Evolutionary conservation across 2,797 vertebrate species (phyloP).

Genomic region (Ptychadena robeensis): DNA sequence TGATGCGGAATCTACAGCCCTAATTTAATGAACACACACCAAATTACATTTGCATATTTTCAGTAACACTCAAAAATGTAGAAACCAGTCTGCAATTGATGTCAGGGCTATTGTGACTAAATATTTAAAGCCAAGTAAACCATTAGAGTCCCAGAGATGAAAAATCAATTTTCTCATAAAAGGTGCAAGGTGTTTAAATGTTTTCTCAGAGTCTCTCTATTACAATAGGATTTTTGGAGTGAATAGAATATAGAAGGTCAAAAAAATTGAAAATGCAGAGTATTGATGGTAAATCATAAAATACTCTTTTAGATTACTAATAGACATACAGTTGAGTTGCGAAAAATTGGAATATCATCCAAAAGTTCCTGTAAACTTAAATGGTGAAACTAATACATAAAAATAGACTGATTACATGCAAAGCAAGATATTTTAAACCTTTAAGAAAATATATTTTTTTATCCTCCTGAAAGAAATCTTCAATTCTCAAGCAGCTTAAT

Average conservation of each 20-base stretch:
- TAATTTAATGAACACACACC: slow-evolving; percentile 43
- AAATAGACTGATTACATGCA: too few relatives aligned
- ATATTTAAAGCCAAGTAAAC: slow-evolving; percentile 46
- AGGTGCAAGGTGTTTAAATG: slow-evolving; percentile 48
- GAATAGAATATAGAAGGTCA: slow-evolving; percentile 17
- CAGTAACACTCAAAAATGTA: slow-evolving; percentile 25
- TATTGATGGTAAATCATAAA: slow-evolving; percentile 29
- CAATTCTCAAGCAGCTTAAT: too few relatives aligned
- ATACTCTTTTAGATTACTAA: background rate
- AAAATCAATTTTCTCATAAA: slow-evolving; percentile 53
- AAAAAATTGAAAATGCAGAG: slow-evolving; percentile 32
- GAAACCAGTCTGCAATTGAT: slow-evolving; percentile 28
- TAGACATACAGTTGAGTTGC: too few relatives aligned
- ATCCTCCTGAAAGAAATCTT: too few relatives aligned
- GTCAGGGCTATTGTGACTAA: slow-evolving; percentile 15
- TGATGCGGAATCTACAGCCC: slow-evolving; percentile 23
- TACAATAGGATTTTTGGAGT: slow-evolving; percentile 32
- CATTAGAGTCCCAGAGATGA: slow-evolving; percentile 36
- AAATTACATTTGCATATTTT: slow-evolving; percentile 51
- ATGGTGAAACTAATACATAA: too few relatives aligned
- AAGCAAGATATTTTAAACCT: too few relatives aligned
- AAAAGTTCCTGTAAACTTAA: too few relatives aligned
- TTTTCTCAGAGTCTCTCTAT: slow-evolving; percentile 34
- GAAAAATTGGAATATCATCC: too few relatives aligned
- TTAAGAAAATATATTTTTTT: too few relatives aligned